Conservation (phyloP, 2,113 vertebrate species). For the Leptosomus discolor region DNA sequence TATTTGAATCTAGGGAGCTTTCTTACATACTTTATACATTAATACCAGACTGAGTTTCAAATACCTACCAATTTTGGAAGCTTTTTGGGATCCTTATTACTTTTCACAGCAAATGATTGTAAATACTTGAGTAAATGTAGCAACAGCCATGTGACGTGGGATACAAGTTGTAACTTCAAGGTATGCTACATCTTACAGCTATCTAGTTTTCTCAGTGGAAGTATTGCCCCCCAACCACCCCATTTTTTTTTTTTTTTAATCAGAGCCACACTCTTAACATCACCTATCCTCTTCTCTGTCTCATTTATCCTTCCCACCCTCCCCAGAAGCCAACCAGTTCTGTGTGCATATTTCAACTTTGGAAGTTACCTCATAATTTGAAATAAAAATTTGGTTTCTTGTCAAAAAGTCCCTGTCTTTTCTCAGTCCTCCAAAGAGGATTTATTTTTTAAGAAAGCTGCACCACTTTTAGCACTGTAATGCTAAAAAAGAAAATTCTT, state of each 20-base stretch:
- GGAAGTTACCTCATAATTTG: neutral
- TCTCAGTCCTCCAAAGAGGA: neutral
- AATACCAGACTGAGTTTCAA: neutral
- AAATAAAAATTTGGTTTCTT: neutral
- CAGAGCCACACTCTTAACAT: neutral
- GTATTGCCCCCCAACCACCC: rapidly evolving
- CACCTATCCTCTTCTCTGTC: neutral
- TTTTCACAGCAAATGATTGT: neutral
- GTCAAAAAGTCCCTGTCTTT: neutral
- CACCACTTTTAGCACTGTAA: neutral
- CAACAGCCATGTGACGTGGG: neutral
- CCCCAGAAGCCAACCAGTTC: neutral
- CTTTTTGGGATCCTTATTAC: neutral
- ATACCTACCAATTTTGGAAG: neutral
- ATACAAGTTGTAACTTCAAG: neutral
- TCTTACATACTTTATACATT: neutral
- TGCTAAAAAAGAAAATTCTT: neutral
- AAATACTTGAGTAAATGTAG: neutral
- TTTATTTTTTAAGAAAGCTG: neutral
- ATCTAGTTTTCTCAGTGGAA: neutral
- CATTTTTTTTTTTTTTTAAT: neutral
- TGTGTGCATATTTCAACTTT: neutral
- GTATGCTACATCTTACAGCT: neutral
- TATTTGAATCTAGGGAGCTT: neutral
- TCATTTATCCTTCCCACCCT: neutral